Evolutionary conservation across 2,113 vertebrate genomes (phyloP).

Genomic region (Semnornis frantzii): DNA sequence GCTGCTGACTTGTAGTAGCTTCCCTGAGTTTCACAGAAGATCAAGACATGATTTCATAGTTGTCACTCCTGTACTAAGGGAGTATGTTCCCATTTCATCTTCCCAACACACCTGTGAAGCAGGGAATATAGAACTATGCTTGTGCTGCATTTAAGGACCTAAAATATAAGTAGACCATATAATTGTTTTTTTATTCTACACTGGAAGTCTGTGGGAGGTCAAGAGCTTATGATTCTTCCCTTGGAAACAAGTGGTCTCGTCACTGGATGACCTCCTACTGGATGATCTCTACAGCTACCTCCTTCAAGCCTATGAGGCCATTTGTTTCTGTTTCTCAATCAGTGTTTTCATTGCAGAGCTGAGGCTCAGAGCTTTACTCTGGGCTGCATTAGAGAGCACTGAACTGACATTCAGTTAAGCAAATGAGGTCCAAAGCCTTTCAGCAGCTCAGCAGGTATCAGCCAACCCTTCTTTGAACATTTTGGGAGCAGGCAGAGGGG

Average conservation of each 20-base stretch:
- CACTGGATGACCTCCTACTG: background rate
- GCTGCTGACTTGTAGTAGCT: background rate
- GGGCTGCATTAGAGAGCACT: background rate
- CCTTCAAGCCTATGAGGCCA: background rate
- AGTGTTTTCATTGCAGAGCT: background rate
- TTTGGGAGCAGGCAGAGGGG: background rate
- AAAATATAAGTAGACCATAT: background rate
- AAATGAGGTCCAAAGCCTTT: background rate
- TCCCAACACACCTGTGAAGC: background rate
- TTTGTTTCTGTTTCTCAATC: constrained; percentile 50
- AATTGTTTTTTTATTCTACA: background rate
- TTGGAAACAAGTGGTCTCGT: background rate
- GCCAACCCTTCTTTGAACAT: background rate
- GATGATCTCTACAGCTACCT: background rate
- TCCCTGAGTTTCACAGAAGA: background rate
- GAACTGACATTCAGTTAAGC: background rate
- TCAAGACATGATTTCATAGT: background rate
- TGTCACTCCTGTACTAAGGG: background rate
- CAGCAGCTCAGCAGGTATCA: background rate
- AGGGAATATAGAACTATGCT: background rate
- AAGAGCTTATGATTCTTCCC: background rate
- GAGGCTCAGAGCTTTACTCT: background rate
- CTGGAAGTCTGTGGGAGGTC: background rate
- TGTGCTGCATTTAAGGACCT: background rate
- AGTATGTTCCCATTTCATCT: background rate